phyloP scores from a whole-genome alignment of 53 echinoderm and acorn worm species.

The Glandiceps talaboti region DNA sequence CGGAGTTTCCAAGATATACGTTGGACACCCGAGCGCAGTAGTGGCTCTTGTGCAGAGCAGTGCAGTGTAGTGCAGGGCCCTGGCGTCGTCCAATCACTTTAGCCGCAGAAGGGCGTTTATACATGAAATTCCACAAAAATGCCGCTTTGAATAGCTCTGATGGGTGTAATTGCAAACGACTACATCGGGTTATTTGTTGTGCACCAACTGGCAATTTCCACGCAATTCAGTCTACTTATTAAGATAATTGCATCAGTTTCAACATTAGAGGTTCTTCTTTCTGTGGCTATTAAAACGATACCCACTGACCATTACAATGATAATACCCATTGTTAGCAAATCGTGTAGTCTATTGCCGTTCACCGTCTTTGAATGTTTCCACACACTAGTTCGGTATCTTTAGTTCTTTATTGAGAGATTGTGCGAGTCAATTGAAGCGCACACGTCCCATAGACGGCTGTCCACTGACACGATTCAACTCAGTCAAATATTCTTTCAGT shows the following conservation, averaged over 20 bases:
- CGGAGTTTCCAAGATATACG: too few species aligned
- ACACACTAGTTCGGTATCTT: not conserved
- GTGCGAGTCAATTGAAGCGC: not conserved
- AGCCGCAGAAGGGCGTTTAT: not conserved
- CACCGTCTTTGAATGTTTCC: not conserved
- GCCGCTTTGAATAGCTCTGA: not conserved
- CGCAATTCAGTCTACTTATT: not conserved
- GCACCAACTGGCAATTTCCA: not conserved
- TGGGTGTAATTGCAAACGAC: not conserved
- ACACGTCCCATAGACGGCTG: not conserved
- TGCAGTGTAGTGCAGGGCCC: too few species aligned
- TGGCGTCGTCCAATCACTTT: not conserved
- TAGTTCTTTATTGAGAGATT: not conserved
- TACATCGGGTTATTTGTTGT: not conserved
- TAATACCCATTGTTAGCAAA: not conserved
- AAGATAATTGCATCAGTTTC: not conserved
- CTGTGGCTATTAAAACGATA: not conserved
- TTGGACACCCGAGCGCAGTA: too few species aligned
- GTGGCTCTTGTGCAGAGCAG: too few species aligned
- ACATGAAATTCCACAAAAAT: not conserved
- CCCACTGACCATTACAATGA: not conserved
- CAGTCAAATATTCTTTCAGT: too few species aligned
- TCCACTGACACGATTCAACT: too few species aligned
- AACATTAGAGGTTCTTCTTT: not conserved
- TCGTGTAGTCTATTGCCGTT: not conserved